Percentiles rank a stretch among this genome's conserved stretches.
Conservation (phyloP, 2,797 vertebrate species). For the Gallirallus australis region DNA sequence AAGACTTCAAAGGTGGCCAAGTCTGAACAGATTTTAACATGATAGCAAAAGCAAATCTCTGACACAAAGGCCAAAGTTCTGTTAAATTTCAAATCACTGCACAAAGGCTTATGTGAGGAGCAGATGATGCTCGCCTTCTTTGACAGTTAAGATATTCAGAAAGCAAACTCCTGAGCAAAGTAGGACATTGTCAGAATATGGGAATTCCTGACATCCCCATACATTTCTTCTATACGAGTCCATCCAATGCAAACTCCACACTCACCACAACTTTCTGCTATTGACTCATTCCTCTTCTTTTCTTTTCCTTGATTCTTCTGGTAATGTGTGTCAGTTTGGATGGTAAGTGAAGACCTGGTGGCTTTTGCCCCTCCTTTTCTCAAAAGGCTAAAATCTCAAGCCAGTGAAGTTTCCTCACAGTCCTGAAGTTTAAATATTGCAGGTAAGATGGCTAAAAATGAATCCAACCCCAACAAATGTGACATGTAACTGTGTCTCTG, state of each 20-base stretch:
- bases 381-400: background rate
- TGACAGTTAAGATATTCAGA: background rate
- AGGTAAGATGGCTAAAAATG: background rate
- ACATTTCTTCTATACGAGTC: background rate
- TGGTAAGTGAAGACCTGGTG: background rate
- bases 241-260: background rate
- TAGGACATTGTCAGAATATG: background rate
- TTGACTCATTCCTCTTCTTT: background rate
- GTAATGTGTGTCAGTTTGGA: background rate
- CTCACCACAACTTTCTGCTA: background rate
- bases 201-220: background rate
- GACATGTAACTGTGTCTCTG: background rate
- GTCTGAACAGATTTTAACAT: background rate
- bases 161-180: background rate
- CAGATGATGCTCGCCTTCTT: rapidly evolving
- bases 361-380: background rate
- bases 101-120: background rate
- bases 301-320: background rate
- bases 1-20: background rate
- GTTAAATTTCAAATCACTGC: background rate
- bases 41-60: background rate
- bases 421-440: background rate
- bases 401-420: background rate
- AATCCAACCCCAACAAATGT: background rate
- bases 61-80: background rate